phyloP scores from a whole-genome alignment of 2,888 invertebrate species.

The Drosophila villosipedis region DNA sequence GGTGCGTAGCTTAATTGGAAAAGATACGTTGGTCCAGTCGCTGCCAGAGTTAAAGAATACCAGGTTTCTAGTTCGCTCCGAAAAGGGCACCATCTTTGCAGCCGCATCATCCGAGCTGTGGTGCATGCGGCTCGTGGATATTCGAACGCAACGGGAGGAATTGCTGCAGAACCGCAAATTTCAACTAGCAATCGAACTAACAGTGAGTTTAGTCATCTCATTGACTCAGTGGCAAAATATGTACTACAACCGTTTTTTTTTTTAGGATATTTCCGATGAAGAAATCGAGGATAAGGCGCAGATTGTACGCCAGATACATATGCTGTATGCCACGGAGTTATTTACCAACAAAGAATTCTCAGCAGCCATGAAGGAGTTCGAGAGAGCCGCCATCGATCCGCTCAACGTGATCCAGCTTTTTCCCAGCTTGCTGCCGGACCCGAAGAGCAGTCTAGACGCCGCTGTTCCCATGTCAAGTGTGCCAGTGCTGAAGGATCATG shows the following conservation, averaged over 20 bases:
- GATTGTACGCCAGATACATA: slow-evolving; percentile 94
- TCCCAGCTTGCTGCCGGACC: slow-evolving; percentile 90
- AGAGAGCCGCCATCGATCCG: slow-evolving; percentile 95
- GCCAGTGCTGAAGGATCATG: slow-evolving; percentile 90
- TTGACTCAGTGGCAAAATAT: not conserved
- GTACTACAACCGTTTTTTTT: not conserved
- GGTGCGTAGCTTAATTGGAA: slow-evolving; percentile 93
- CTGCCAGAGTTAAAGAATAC: slow-evolving; percentile 91
- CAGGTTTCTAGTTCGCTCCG: slow-evolving; percentile 90
- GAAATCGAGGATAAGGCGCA: slow-evolving; percentile 92
- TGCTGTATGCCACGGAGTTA: slow-evolving; percentile 94
- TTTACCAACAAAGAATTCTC: slow-evolving; percentile 95
- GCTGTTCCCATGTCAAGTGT: slow-evolving; percentile 54
- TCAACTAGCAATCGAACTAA: slow-evolving; percentile 95
- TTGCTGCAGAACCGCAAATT: slow-evolving; percentile 96
- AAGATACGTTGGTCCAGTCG: slow-evolving; percentile 89
- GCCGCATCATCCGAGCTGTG: slow-evolving; percentile 95
- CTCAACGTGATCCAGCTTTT: slow-evolving; percentile 97
- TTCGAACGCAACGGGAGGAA: slow-evolving; percentile 93
- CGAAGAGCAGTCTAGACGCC: slow-evolving; percentile 62
- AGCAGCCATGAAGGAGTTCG: slow-evolving; percentile 96
- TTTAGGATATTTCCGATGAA: slow-evolving; percentile 92
- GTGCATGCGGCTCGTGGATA: slow-evolving; percentile 93
- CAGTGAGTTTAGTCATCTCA: slow-evolving; percentile 87
- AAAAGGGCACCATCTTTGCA: slow-evolving; percentile 92